These are phyloP conservation scores for Drosophila arizonae DNA, from an alignment of 1,140 invertebrate species.

Conservation along the genomic window DNA sequence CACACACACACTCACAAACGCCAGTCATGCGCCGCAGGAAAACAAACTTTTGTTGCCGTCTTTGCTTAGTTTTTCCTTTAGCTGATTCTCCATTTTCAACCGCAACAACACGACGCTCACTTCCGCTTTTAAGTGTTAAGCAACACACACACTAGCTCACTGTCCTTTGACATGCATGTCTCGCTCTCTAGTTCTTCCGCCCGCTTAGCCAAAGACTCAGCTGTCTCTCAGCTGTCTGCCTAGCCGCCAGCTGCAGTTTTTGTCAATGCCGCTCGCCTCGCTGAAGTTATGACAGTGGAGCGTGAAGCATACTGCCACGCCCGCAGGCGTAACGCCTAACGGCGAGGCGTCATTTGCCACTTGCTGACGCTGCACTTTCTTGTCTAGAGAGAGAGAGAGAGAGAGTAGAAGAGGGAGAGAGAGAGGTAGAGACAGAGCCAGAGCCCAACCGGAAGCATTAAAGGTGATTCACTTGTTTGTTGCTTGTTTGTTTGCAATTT, in stretches of 20 bases:
- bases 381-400: not conserved
- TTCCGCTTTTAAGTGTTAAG: conserved; percentile 79
- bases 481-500: conserved; percentile 80
- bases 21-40: conserved; percentile 76
- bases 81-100: conserved; percentile 48
- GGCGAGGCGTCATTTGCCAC: conserved; percentile 13
- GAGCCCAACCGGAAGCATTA: conserved; percentile 56
- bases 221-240: conserved; percentile 32
- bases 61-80: conserved; percentile 11
- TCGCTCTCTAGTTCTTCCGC: conserved; percentile 59
- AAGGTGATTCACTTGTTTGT: conserved; percentile 80
- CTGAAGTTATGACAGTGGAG: conserved; percentile 48
- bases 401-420: not conserved
- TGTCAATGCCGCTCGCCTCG: conserved; percentile 43
- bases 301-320: conserved; percentile 19
- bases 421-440: not conserved
- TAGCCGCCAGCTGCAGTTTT: conserved; percentile 21
- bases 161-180: conserved; percentile 80
- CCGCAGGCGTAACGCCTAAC: conserved; percentile 2
- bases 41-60: conserved; percentile 66
- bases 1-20: conserved; percentile 56
- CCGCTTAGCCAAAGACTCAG: conserved; percentile 15
- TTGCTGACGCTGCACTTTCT: conserved; percentile 41
- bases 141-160: conserved; percentile 49
- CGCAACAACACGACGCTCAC: conserved; percentile 71